Percentiles rank a stretch among this genome's conserved stretches.
These are phyloP conservation scores for Leucania comma DNA, from an alignment of 2,888 invertebrate species.

Conservation along the genomic window DNA sequence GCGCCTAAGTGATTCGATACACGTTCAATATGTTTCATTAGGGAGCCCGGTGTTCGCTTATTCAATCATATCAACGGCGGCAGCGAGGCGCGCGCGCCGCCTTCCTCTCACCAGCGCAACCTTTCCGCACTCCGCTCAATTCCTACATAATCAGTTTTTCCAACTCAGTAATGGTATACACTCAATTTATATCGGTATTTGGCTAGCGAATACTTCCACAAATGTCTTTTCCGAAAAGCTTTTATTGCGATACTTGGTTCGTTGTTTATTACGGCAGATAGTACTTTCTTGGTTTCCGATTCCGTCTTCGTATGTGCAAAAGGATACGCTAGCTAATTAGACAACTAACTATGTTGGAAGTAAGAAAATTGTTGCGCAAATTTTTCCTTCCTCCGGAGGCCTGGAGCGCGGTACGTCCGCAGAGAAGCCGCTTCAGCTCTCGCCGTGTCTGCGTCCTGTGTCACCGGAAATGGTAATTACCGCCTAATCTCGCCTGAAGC, in stretches of 20 bases:
- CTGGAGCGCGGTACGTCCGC: slow-evolving; percentile 72
- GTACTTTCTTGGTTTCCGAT: slow-evolving; percentile 32
- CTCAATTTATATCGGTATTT: slow-evolving; percentile 77
- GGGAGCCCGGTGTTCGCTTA: slow-evolving; percentile 86
- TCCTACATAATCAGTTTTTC: slow-evolving; percentile 87
- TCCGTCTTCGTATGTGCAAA: slow-evolving; percentile 22
- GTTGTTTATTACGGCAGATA: slow-evolving; percentile 47
- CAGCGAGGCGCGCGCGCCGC: slow-evolving; percentile 75
- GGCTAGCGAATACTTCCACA: slow-evolving; percentile 65
- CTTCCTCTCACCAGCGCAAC: slow-evolving; percentile 67
- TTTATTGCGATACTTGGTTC: slow-evolving; percentile 55
- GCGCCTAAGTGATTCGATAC: slow-evolving; percentile 90
- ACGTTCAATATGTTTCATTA: slow-evolving; percentile 91
- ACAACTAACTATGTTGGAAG: slow-evolving; percentile 68
- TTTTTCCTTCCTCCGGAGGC: slow-evolving; percentile 77
- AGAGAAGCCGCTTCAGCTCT: slow-evolving; percentile 78
- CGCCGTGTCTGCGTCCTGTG: slow-evolving; percentile 87
- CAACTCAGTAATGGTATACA: slow-evolving; percentile 81
- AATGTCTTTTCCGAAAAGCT: slow-evolving; percentile 64
- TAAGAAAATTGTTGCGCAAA: slow-evolving; percentile 70
- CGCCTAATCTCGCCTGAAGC: slow-evolving; percentile 91
- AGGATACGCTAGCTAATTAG: slow-evolving; percentile 43
- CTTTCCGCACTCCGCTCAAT: slow-evolving; percentile 80
- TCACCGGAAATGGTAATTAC: slow-evolving; percentile 91
- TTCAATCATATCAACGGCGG: slow-evolving; percentile 87